Evolutionary conservation across 64 coral and sea anemone species (phyloP), one percentile per base, ranked within the genome.

Genomic region (Astreopora myriophthalma): DNA sequence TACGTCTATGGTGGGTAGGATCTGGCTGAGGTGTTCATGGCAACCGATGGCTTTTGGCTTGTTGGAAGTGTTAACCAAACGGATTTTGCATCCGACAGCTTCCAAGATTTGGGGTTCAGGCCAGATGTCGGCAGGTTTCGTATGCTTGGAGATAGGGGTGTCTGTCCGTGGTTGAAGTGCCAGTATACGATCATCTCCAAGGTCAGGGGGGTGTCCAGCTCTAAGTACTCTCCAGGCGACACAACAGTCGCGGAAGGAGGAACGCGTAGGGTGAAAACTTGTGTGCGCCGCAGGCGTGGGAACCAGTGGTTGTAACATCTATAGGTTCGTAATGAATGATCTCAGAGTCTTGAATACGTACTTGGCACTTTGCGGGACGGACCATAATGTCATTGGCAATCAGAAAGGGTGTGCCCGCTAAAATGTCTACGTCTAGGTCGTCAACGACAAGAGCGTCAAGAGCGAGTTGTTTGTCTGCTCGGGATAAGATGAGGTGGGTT

Each of bases 361-460:
- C 85, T 74, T 88, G 36, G 17, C 57, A 40, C 27, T 36, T 72
- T 7, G 85, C 85, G 22, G 69, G 85, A 13, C 69, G 38, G 9
- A 88, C 69, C 11, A 69, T 20, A 29, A 74, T 74, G 85, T 74
- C 85, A 48, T 87, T 88, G 46, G 67, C 30, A 13, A 58, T 74
- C 19, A 88, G 66, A 17, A 88, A 34, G 35, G 85, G 85, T 46
- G 57, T 74, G 23, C 85, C 85, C 11, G 85, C 85, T 17, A 87
- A 27, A 13, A 87, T 73, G 65, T 87, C 85, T 46, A 87, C 85
- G 36, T 87, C 85, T n/a, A 88, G 34, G 57, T 60, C 71, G 3
- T n/a, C n/a, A n/a, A 88, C 85, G 16, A 88, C 87, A 1, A 80
- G 75, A 32, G 74, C 74, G 19, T 90, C 88, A 8, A 90, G 76